A percentile compares a stretch with the other conserved stretches of the same genome.
Conservation (phyloP, 2,113 vertebrate species). For the Australoheros scitulus region DNA sequence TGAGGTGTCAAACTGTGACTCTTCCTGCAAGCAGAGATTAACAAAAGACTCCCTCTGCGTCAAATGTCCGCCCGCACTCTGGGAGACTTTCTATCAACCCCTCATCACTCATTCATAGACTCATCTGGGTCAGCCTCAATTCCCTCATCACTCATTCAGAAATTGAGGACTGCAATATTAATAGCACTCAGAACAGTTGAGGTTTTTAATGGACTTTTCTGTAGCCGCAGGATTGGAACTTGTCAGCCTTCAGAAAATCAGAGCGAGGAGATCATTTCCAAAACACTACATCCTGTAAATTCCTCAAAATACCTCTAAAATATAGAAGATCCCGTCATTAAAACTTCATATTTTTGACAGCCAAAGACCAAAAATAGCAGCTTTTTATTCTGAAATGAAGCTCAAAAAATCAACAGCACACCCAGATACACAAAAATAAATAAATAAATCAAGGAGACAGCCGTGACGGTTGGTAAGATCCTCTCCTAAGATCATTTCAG, state of each 20-base stretch:
- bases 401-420: neutral
- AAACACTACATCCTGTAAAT: neutral
- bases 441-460: neutral
- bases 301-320: constrained; percentile 11
- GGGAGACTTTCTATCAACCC: constrained; percentile 53
- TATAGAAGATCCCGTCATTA: neutral
- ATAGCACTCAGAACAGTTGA: constrained; percentile 66
- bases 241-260: constrained; percentile 26
- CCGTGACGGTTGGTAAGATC: neutral
- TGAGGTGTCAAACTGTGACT: constrained; percentile 23
- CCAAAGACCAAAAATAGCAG: constrained; percentile 3
- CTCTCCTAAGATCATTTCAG: neutral
- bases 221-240: constrained; percentile 20
- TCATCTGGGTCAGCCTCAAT: constrained; percentile 72
- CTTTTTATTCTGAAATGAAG: constrained; percentile 3
- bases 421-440: neutral
- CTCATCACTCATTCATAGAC: constrained; percentile 70
- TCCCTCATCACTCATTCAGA: constrained; percentile 75
- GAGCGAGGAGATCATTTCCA: neutral
- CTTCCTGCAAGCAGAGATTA: constrained; percentile 34
- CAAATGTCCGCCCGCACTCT: neutral
- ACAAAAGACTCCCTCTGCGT: constrained; percentile 8
- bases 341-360: neutral
- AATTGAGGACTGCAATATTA: constrained; percentile 77
- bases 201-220: constrained; percentile 67